Evolutionary conservation across 2,113 vertebrate genomes (phyloP), one percentile per base, ranked within the genome.

Genomic region (Nothocercus nigrocapillus): DNA sequence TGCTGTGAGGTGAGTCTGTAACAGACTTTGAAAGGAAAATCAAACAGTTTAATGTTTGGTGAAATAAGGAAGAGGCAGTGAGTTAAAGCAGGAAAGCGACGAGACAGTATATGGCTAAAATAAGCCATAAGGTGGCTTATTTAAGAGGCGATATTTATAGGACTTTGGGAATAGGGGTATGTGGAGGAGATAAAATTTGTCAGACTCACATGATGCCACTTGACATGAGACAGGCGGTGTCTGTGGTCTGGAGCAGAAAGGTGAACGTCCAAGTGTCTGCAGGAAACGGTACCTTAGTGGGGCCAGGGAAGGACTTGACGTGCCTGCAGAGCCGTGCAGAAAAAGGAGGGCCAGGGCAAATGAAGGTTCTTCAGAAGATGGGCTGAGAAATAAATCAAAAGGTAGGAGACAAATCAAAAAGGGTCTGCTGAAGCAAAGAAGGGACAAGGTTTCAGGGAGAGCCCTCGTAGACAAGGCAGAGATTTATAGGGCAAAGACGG

Each of bases 371-470:
- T 76, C 58, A 82, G 18, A 91, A 73, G 24, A 14, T 25, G 13
- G 40, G 11, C 49, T 51, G 38, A 70, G 38, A 76, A 47, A 78
- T 78, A 77, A 27, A 88, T 24, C 2, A 3, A 42, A 87, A 61
- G 40, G n/a, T 54, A 54, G 58, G 51, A 80, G 44, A 59, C 76
- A 68, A 67, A 56, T 18, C 13, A 49, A 58, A 21, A 83, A 49
- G 59, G 82, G 21, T 27, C 58, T 77, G 82, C 8, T 51, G 20
- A 53, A 25, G 76, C 47, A 81, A 85, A 49, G 82, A 34, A 68
- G 88, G 36, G 72, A 32, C 69, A 91, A 77, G 53, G 70, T 93
- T 91, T 94, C 87, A 88, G 85, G 82, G 76, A 73, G 27, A 82
- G 11, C 21, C 54, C 47, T 38, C 6, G 13, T 4, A 51, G 62